A percentile compares a stretch with the other conserved stretches of the same genome.
phyloP scores from a whole-genome alignment of 2,797 vertebrate genomes.

The Psittacula derbiana region DNA sequence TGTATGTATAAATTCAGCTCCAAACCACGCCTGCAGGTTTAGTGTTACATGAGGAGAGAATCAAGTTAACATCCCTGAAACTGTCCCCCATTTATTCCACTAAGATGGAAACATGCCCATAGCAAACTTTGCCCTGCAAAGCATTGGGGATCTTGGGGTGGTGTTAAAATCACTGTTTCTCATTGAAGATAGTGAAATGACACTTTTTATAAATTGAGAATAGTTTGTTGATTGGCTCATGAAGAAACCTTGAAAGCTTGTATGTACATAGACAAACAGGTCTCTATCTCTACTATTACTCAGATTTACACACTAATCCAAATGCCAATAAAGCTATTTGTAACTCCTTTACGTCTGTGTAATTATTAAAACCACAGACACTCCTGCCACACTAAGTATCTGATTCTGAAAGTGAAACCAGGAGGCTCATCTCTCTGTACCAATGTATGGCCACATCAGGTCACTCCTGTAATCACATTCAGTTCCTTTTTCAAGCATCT shows the following conservation, averaged over 20 bases:
- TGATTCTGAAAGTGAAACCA: slow-evolving; percentile 7
- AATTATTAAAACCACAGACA: not conserved
- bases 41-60: not conserved
- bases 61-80: not conserved
- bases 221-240: not conserved
- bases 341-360: not conserved
- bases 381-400: not conserved
- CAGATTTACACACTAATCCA: not conserved
- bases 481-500: not conserved
- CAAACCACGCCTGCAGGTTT: not conserved
- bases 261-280: not conserved
- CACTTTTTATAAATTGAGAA: not conserved
- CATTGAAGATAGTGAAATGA: not conserved
- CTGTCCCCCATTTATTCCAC: not conserved
- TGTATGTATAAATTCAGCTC: not conserved
- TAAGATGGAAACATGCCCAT: not conserved
- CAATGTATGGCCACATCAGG: not conserved
- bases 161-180: not conserved
- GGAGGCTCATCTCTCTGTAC: not conserved
- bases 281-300: not conserved
- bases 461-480: not conserved
- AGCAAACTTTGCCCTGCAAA: not conserved
- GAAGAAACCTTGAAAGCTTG: not conserved
- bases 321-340: not conserved
- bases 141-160: not conserved